phyloP scores from a whole-genome alignment of 2,113 vertebrate genomes.

The Sander lucioperca region DNA sequence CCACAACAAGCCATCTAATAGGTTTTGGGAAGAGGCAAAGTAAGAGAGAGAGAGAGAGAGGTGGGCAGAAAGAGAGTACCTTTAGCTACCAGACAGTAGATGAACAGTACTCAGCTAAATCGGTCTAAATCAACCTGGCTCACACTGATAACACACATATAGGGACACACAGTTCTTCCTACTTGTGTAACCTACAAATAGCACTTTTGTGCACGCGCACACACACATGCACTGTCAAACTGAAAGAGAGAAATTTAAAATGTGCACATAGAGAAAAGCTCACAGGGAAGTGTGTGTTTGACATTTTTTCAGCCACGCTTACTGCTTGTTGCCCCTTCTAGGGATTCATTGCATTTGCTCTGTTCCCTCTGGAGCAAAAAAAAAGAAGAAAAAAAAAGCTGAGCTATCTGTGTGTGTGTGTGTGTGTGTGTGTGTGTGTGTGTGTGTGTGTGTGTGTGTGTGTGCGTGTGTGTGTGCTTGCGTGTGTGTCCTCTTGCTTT shows the following conservation, averaged over 20 bases:
- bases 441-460: not conserved
- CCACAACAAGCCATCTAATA: conserved; percentile 59
- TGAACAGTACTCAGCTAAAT: conserved; percentile 43
- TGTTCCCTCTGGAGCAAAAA: conserved; percentile 14
- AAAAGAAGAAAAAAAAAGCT: not conserved
- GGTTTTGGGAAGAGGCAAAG: conserved; percentile 40
- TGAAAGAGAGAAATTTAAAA: conserved; percentile 10
- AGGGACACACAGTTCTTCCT: conserved; percentile 1
- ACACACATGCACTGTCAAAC: not conserved
- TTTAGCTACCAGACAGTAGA: conserved; percentile 34
- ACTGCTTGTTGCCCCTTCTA: conserved; percentile 36
- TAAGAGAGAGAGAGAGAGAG: conserved; percentile 1
- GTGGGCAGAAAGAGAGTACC: not conserved
- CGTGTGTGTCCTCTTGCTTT: conserved; percentile 29
- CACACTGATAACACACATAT: conserved; percentile 42
- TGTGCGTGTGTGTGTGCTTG: conserved; percentile 4
- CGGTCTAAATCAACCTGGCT: conserved; percentile 50
- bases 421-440: conserved; percentile 17
- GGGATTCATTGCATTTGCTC: conserved; percentile 49
- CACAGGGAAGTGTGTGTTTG: conserved; percentile 23
- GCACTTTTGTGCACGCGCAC: not conserved
- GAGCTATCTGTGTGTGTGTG: conserved; percentile 3
- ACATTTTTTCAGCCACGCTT: conserved; percentile 40
- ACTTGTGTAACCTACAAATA: not conserved
- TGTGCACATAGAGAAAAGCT: conserved; percentile 6